Conservation (phyloP, 2,888 invertebrate genomes). For the Trachelus stipa region DNA sequence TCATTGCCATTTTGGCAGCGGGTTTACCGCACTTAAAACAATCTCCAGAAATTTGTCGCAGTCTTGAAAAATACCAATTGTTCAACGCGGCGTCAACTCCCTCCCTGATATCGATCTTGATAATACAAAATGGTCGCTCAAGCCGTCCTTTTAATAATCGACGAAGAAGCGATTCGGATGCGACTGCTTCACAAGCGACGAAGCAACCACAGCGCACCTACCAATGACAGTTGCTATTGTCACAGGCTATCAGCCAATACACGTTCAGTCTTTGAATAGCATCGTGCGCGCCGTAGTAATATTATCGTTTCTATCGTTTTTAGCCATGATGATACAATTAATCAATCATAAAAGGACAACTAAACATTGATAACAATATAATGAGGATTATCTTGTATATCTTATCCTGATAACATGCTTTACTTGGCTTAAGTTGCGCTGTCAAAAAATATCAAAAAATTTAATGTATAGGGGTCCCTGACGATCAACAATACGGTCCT, state of each 20-base stretch:
- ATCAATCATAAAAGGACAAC: neutral
- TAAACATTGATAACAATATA: neutral
- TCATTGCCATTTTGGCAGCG: conserved; percentile 4
- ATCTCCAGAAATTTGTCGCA: neutral
- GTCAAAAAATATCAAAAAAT: neutral
- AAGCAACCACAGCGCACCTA: neutral
- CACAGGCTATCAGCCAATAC: neutral
- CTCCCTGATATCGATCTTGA: neutral
- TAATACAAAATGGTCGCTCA: conserved; percentile 4
- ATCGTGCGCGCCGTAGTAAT: neutral
- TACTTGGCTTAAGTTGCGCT: neutral
- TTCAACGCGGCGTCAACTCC: conserved; percentile 2
- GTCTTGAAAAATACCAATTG: neutral
- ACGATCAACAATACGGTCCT: neutral
- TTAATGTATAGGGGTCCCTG: neutral
- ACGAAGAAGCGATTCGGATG: neutral
- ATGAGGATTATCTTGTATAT: neutral
- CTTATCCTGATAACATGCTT: neutral
- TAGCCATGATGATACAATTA: neutral
- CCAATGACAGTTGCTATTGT: neutral
- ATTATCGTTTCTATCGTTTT: neutral
- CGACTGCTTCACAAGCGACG: neutral
- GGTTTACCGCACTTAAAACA: neutral
- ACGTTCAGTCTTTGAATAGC: neutral
- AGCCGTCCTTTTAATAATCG: conserved; percentile 8